phyloP scores from a whole-genome alignment of 1,140 invertebrate genomes.

The Tribolium castaneum region DNA sequence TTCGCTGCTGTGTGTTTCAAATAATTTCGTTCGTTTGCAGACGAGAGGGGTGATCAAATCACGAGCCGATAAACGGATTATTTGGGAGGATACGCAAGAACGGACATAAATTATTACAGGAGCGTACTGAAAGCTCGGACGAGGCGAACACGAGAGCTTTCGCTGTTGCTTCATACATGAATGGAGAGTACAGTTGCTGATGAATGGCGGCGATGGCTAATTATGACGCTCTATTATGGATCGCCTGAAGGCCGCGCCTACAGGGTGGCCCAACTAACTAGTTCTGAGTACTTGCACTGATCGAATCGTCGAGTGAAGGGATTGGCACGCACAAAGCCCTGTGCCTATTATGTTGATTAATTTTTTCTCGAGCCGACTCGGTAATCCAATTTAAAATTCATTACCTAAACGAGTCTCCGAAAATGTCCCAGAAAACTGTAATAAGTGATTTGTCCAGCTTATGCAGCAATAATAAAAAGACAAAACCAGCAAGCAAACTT shows the following conservation, averaged over 20 bases:
- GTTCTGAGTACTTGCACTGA: not conserved
- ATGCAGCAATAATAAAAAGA: no score
- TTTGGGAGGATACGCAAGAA: not conserved
- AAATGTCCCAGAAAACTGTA: not conserved
- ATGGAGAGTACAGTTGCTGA: not conserved
- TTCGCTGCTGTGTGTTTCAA: not conserved
- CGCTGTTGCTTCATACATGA: constrained; percentile 1
- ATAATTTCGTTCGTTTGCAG: constrained; percentile 5
- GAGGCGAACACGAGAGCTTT: not conserved
- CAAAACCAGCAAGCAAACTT: not conserved
- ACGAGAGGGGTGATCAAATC: not conserved
- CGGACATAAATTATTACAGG: not conserved
- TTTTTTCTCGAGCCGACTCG: not conserved
- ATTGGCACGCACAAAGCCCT: constrained; percentile 1
- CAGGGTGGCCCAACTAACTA: not conserved
- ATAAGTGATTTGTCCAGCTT: not conserved
- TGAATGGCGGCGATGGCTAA: not conserved
- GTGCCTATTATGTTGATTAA: constrained; percentile 24
- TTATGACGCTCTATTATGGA: not conserved
- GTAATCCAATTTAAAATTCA: constrained; percentile 41
- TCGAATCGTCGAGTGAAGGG: not conserved
- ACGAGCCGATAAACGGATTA: constrained; percentile 11
- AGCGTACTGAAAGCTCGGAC: not conserved
- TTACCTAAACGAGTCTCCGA: constrained; percentile 15
- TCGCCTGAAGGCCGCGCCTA: not conserved